These are phyloP conservation scores for Gymnothorax javanicus DNA, from an alignment of 2,797 vertebrate genomes.

Conservation along the genomic window DNA sequence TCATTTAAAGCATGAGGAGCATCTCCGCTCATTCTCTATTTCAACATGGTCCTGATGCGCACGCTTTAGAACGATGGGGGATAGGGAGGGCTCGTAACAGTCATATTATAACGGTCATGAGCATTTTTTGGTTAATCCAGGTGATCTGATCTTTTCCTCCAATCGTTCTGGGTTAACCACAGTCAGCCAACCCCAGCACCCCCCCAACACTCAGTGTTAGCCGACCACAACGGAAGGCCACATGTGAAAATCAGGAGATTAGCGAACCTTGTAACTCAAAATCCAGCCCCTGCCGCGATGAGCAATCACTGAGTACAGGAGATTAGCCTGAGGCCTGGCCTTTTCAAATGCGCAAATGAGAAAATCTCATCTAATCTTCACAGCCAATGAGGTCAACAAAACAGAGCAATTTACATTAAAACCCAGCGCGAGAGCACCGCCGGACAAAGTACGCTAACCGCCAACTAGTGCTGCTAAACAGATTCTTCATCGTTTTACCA, in stretches of 20 bases:
- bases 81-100: not conserved
- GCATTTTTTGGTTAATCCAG: not conserved
- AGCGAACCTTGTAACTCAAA: not conserved
- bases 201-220: not conserved
- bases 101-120: not conserved
- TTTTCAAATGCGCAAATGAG: not conserved
- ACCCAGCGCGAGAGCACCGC: not conserved
- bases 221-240: not conserved
- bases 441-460: too few species aligned
- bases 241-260: not conserved
- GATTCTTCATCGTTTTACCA: not conserved
- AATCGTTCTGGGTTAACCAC: not conserved
- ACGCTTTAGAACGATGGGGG: not conserved
- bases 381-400: not conserved
- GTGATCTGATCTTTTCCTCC: not conserved
- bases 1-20: too few species aligned
- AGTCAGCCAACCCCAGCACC: not conserved
- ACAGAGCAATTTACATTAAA: not conserved
- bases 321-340: not conserved
- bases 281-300: not conserved
- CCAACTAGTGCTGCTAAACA: not conserved
- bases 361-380: not conserved
- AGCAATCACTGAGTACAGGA: not conserved
- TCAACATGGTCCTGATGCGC: not conserved
- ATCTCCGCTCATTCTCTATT: not conserved